Conservation (phyloP, 2,888 invertebrate genomes). For the Thecophora atra region DNA sequence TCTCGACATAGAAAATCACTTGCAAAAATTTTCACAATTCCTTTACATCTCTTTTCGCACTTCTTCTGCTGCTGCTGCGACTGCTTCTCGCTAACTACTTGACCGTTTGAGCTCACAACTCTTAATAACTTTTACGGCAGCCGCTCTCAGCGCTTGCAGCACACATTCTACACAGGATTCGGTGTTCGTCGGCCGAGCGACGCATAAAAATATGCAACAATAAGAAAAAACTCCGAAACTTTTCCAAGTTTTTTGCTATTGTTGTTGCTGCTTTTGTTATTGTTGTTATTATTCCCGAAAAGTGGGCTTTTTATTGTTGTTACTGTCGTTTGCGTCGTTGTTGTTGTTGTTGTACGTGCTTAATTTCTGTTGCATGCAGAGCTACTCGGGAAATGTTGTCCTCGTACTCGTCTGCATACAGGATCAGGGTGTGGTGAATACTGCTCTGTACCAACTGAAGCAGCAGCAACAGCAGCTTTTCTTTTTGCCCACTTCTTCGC, state of each 20-base stretch:
- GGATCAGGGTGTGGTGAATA: conserved; percentile 64
- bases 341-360: conserved; percentile 4
- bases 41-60: not conserved
- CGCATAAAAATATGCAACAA: conserved; percentile 23
- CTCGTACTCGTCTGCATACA: conserved; percentile 46
- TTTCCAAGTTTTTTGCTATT: not conserved
- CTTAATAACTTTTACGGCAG: conserved; percentile 49
- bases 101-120: conserved; percentile 44
- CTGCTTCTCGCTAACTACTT: conserved; percentile 17
- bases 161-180: conserved; percentile 34
- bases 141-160: conserved; percentile 42
- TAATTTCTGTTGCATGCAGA: conserved; percentile 1
- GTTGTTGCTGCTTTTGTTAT: conserved; percentile 4
- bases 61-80: not conserved
- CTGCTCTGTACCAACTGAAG: conserved; percentile 43
- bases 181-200: conserved; percentile 1
- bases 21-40: no score
- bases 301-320: conserved; percentile 1
- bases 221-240: not conserved
- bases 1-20: no score
- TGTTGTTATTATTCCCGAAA: conserved; percentile 37
- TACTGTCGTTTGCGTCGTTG: conserved; percentile 13
- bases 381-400: not conserved
- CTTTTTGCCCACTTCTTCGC: conserved; percentile 3
- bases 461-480: conserved; percentile 31